Percentiles rank a stretch among this genome's conserved stretches.
Conservation (phyloP, 2,888 invertebrate species). For the Calliopum simillimum region DNA sequence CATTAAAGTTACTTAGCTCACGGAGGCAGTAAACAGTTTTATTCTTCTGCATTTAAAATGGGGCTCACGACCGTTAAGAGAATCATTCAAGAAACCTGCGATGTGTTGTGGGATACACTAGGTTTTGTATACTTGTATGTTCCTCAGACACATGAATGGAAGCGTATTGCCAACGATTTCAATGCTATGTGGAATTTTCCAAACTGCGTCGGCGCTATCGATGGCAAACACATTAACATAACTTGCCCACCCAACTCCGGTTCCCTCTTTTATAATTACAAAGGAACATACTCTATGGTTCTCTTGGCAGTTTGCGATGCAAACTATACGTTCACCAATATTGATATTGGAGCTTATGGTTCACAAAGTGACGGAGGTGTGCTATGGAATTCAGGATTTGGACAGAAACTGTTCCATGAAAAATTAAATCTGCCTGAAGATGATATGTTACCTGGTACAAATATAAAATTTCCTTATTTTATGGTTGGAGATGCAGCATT, state of each 20-base stretch:
- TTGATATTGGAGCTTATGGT: conserved; percentile 29
- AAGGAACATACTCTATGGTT: conserved; percentile 12
- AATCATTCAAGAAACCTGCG: conserved; percentile 27
- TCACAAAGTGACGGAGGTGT: conserved; percentile 28
- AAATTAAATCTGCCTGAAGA: not conserved
- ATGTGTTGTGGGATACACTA: conserved; percentile 24
- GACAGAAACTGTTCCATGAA: conserved; percentile 2
- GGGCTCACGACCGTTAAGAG: not conserved
- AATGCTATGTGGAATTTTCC: conserved; percentile 38
- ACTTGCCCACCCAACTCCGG: no score
- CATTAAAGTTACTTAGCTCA: conserved; percentile 28
- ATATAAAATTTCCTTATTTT: conserved; percentile 7
- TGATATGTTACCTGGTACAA: not conserved
- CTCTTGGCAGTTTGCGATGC: conserved; percentile 28
- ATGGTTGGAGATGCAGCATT: conserved; percentile 22
- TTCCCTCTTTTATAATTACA: no score
- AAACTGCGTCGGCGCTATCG: conserved; percentile 41
- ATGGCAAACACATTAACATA: conserved; percentile 39
- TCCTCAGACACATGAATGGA: conserved; percentile 27
- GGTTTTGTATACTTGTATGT: conserved; percentile 6
- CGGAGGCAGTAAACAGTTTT: not conserved
- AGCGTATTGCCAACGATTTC: conserved; percentile 30
- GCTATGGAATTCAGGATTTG: conserved; percentile 28
- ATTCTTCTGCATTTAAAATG: conserved; percentile 22
- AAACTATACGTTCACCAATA: conserved; percentile 35